Evolutionary conservation across 2,113 vertebrate species (phyloP).

Genomic region (Gymnorhina tibicen): DNA sequence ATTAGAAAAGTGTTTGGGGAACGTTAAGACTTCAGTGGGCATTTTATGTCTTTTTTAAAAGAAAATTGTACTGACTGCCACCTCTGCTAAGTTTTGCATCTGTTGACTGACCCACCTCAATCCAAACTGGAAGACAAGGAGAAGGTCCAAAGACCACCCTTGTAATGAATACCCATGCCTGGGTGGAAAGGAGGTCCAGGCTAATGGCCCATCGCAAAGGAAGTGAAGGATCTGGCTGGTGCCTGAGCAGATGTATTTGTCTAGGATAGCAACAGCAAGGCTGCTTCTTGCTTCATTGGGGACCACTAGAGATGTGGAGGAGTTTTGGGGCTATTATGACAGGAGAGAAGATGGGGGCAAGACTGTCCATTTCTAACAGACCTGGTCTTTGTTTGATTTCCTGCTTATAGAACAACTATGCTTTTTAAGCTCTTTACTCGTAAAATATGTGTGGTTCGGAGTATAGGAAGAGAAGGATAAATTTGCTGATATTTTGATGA

Average conservation of each 20-base stretch:
- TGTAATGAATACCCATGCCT: background rate
- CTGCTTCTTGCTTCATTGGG: background rate
- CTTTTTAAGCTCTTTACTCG: background rate
- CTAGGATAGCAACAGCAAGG: background rate
- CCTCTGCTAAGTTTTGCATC: background rate
- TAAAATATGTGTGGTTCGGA: background rate
- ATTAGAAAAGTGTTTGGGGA: background rate
- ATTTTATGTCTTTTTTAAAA: background rate
- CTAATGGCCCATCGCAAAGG: background rate
- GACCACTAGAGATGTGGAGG: background rate
- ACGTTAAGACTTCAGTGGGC: background rate
- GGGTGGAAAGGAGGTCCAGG: background rate
- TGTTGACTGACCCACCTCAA: background rate
- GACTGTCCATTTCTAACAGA: background rate
- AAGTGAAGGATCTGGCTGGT: background rate
- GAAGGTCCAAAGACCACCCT: background rate
- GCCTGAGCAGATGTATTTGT: background rate
- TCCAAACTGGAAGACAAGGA: background rate
- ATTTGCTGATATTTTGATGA: background rate
- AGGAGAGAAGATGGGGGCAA: background rate
- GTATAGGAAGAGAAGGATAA: background rate
- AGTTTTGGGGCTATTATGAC: background rate
- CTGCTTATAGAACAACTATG: background rate
- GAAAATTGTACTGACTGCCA: background rate
- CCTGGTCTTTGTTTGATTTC: background rate